These are phyloP conservation scores for Phrynocephalus guinanensis DNA, from an alignment of 2,797 vertebrate species.

Conservation along the genomic window DNA sequence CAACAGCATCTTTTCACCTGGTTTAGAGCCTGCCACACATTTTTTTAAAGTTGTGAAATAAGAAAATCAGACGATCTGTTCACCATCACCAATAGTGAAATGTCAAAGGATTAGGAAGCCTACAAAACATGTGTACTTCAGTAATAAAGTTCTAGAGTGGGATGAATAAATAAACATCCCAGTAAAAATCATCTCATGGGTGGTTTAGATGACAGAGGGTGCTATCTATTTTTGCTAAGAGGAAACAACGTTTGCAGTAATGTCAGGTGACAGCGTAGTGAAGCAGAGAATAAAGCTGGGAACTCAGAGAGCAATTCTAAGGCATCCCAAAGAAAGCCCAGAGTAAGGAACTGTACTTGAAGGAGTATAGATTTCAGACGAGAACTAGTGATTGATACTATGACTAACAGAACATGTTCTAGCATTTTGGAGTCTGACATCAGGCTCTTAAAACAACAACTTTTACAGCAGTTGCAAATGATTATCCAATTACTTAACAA, in stretches of 20 bases:
- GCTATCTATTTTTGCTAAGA: conserved; percentile 30
- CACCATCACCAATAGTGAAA: not conserved
- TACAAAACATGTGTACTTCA: not conserved
- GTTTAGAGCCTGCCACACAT: too few relatives aligned
- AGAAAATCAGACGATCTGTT: not conserved
- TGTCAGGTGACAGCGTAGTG: conserved; percentile 15
- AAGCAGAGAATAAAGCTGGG: conserved; percentile 25
- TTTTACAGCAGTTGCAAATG: not conserved
- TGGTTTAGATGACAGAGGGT: conserved; percentile 24
- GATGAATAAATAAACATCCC: conserved; percentile 5
- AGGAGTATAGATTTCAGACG: not conserved
- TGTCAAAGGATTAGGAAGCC: too few relatives aligned
- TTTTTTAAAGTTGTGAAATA: not conserved
- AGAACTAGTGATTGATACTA: not conserved
- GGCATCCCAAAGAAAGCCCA: conserved; percentile 18
- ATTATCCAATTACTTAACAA: not conserved
- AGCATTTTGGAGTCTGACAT: not conserved
- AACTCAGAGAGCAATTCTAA: conserved; percentile 16
- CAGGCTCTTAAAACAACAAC: not conserved
- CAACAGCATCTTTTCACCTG: too few relatives aligned
- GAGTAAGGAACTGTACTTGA: conserved; percentile 14
- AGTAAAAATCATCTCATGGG: conserved; percentile 20
- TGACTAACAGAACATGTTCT: not conserved
- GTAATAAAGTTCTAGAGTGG: not conserved
- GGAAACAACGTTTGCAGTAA: conserved; percentile 8